Evolutionary conservation across 2,888 invertebrate species (phyloP), one percentile per base, ranked within the genome.

Genomic region (Agonopterix alstromeriana): DNA sequence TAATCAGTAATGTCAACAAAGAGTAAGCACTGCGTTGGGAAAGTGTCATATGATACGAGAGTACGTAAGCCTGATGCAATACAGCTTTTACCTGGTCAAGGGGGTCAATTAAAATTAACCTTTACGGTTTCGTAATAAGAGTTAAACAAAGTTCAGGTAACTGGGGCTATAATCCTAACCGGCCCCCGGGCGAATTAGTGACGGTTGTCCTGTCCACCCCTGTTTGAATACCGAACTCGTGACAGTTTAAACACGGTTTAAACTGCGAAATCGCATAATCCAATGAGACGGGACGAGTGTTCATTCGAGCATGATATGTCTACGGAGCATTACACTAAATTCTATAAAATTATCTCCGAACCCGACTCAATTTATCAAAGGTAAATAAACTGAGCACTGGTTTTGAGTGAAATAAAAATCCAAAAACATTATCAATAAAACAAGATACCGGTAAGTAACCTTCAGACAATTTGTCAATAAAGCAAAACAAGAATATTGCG

Each of bases 191-290:
- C 62, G 67, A 59, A 69, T 73, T 71, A 72, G 70, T 62, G 71
- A 56, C 68, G 68, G 65, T 66, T 69, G 65, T 61, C 66, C 71
- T 69, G 65, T 61, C 66, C 71, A 65, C 73, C 78, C 79, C 73
- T 71, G 65, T 76, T 75, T 74, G 67, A 71, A 67, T 67, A 67
- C 64, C 61, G 57, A 56, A 64, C 71, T 67, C 56, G 60, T 66
- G 70, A 70, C 74, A 70, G 74, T 80, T 82, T 75, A 77, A 83
- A 77, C 73, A 70, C 73, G 70, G 74, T 80, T 82, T 75, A 77
- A 83, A 77, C 73, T 74, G 72, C 70, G 71, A 77, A 82, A 82
- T 78, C 78, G 72, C 71, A 73, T 84, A 84, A 86, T 85, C 83
- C 81, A 74, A 84, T 84, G 69, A 82, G 72, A 67, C 73, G 66